phyloP scores from a whole-genome alignment of 2,797 vertebrate species.

The Argyrosomus regius region DNA sequence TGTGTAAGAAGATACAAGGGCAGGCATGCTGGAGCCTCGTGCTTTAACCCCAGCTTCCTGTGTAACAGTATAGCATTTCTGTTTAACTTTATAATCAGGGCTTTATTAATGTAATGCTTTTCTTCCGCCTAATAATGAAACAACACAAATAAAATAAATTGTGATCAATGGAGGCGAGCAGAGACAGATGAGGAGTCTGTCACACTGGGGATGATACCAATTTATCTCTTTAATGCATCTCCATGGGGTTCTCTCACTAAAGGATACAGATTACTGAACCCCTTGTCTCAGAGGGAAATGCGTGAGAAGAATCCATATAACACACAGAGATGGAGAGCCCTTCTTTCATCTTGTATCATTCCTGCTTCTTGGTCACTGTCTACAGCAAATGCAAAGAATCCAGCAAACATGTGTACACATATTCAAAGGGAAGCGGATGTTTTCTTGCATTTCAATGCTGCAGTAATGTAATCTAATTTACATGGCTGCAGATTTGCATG shows the following conservation, averaged over 20 bases:
- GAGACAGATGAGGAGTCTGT: conserved; percentile 90
- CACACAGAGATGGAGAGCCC: conserved; percentile 78
- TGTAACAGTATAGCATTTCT: conserved; percentile 82
- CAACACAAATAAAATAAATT: conserved; percentile 91
- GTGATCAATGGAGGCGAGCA: conserved; percentile 89
- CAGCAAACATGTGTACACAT: conserved; percentile 46
- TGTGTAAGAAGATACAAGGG: conserved; percentile 79
- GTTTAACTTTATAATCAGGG: conserved; percentile 87
- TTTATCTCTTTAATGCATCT: conserved; percentile 92
- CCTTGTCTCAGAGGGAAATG: conserved; percentile 83
- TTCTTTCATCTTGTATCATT: conserved; percentile 75
- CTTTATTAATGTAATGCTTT: conserved; percentile 88
- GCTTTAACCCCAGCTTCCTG: conserved; percentile 78
- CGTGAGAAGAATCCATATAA: conserved; percentile 85
- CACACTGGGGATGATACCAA: conserved; percentile 88
- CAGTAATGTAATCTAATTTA: conserved; percentile 20
- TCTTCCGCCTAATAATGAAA: conserved; percentile 88
- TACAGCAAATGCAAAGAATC: conserved; percentile 66
- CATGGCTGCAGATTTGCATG: conserved; percentile 13
- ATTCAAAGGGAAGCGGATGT: conserved; percentile 26
- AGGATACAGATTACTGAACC: conserved; percentile 88
- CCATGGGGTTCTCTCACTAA: conserved; percentile 88
- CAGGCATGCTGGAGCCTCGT: conserved; percentile 54
- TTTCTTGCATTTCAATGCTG: conserved; percentile 35
- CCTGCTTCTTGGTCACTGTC: conserved; percentile 72